A percentile compares a stretch with the other conserved stretches of the same genome.
Conservation (phyloP, 2,888 invertebrate genomes). For the Agrotis puta region DNA sequence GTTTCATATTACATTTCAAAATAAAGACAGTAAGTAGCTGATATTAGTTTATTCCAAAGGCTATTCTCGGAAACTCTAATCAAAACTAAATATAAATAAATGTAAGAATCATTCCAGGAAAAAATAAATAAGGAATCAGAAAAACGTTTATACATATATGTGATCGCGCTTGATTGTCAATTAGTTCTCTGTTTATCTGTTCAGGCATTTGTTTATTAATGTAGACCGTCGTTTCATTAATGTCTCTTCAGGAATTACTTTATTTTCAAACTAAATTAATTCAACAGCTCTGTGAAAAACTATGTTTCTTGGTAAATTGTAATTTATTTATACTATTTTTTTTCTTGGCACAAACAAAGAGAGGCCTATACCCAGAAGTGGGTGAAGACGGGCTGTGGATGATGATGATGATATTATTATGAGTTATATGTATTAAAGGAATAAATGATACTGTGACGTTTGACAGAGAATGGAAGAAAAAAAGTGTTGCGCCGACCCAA, state of each 20-base stretch:
- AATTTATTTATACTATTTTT: no score
- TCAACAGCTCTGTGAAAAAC: no score
- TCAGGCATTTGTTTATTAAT: slow-evolving; percentile 19
- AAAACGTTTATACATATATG: neutral
- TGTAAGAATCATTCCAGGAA: neutral
- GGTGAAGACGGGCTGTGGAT: no score
- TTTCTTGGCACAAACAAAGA: no score
- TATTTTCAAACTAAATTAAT: no score
- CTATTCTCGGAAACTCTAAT: neutral
- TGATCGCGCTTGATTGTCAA: slow-evolving; percentile 9
- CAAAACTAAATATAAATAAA: neutral
- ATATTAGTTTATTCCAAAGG: neutral
- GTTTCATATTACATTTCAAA: neutral
- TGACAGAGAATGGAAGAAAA: no score
- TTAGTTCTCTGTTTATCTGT: slow-evolving; percentile 15
- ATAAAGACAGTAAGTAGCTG: neutral
- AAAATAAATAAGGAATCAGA: slow-evolving; percentile 5
- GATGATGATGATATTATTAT: no score
- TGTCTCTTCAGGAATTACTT: neutral
- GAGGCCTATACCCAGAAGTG: no score
- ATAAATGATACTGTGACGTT: no score
- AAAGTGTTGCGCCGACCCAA: no score
- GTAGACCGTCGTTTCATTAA: neutral
- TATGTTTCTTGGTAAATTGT: no score
- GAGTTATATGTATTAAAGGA: no score